Evolutionary conservation across 2,797 vertebrate species (phyloP).

Genomic region (Melanitta fusca): DNA sequence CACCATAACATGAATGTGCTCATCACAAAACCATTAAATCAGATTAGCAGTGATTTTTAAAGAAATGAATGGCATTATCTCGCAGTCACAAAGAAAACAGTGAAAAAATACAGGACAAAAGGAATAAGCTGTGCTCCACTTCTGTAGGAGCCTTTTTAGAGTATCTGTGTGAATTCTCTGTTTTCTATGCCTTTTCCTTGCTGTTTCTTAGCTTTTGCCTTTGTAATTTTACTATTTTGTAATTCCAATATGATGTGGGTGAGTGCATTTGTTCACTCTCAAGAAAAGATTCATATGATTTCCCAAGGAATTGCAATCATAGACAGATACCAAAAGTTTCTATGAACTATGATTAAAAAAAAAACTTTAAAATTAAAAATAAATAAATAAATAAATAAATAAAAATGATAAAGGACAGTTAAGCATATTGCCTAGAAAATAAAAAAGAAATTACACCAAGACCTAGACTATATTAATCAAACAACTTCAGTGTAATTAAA

Average conservation of each 20-base stretch:
- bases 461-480: constrained; percentile 46
- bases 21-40: constrained; percentile 25
- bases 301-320: background rate
- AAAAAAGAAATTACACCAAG: constrained; percentile 34
- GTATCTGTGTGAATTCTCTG: background rate
- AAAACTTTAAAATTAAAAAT: constrained; percentile 27
- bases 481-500: constrained; percentile 52
- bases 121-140: background rate
- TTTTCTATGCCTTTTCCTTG: background rate
- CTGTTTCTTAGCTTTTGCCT: background rate
- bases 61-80: constrained; percentile 5
- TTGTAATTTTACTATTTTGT: background rate
- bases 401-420: constrained; percentile 1
- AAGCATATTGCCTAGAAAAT: constrained; percentile 5
- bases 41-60: background rate
- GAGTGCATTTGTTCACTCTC: background rate
- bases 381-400: background rate
- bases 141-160: background rate
- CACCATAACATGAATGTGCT: background rate
- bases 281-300: constrained; percentile 1
- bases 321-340: background rate
- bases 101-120: background rate
- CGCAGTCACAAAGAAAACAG: background rate
- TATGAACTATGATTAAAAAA: constrained; percentile 35
- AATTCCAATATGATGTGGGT: background rate